Evolutionary conservation across 2,888 invertebrate genomes (phyloP).

Genomic region (Apodemia hepburni): DNA sequence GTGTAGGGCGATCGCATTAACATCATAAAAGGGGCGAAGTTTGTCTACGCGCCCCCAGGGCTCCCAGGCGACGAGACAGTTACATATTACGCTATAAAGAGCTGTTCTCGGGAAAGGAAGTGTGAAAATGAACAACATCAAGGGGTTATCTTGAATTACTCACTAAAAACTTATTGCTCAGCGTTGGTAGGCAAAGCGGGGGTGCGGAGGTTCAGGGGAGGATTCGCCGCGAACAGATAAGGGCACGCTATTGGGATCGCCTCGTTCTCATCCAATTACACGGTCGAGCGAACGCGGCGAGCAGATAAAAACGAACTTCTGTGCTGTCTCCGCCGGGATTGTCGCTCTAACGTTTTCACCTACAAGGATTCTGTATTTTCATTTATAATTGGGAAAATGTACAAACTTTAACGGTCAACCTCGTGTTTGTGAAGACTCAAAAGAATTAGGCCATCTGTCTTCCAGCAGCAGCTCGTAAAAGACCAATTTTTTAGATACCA

Average conservation of each 20-base stretch:
- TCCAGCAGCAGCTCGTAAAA: too few relatives aligned
- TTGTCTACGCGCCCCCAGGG: slow-evolving; percentile 68
- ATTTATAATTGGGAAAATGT: background rate
- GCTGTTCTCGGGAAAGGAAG: slow-evolving; percentile 80
- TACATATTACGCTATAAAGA: slow-evolving; percentile 80
- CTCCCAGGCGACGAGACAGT: slow-evolving; percentile 73
- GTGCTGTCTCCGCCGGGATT: slow-evolving; percentile 73
- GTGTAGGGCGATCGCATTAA: slow-evolving; percentile 75
- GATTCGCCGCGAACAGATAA: slow-evolving; percentile 79
- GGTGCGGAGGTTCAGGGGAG: slow-evolving; percentile 43
- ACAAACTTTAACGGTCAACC: background rate
- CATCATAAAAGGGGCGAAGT: slow-evolving; percentile 76
- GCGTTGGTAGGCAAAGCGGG: slow-evolving; percentile 40
- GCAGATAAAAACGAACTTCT: slow-evolving; percentile 71
- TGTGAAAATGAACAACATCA: slow-evolving; percentile 80
- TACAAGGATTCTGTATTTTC: slow-evolving; percentile 46
- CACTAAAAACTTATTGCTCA: slow-evolving; percentile 78
- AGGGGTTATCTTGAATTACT: slow-evolving; percentile 81
- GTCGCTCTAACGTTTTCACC: slow-evolving; percentile 74
- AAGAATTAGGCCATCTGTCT: too few relatives aligned
- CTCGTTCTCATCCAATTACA: slow-evolving; percentile 80
- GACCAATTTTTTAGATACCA: too few relatives aligned
- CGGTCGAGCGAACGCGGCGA: slow-evolving; percentile 76
- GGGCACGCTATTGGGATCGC: slow-evolving; percentile 79
- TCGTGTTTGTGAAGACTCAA: too few relatives aligned